phyloP scores from a whole-genome alignment of 2,797 vertebrate genomes.

The Urosaurus nigricauda region DNA sequence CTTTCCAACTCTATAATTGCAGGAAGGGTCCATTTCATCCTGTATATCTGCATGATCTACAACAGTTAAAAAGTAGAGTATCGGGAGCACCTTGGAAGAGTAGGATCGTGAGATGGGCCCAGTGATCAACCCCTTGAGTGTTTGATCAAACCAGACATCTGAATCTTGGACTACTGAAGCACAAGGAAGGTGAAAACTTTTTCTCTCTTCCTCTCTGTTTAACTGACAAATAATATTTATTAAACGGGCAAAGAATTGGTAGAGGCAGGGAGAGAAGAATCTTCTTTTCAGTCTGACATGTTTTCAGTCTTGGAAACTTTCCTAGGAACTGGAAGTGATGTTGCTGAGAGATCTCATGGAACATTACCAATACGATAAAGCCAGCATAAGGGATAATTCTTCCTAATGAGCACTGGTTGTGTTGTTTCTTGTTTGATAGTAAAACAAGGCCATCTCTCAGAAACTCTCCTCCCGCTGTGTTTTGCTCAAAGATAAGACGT shows the following conservation, averaged over 20 bases:
- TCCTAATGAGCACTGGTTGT: slow-evolving; percentile 38
- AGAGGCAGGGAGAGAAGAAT: neutral
- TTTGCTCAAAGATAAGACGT: no score
- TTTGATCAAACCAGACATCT: neutral
- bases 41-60: neutral
- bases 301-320: slow-evolving; percentile 6
- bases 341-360: neutral
- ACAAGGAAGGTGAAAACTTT: neutral
- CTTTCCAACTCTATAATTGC: neutral
- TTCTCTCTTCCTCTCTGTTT: neutral
- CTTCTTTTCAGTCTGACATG: slow-evolving; percentile 24
- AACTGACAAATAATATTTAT: slow-evolving; percentile 18
- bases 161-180: neutral
- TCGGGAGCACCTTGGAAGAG: neutral
- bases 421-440: slow-evolving; percentile 53
- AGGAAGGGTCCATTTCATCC: neutral
- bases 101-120: no score
- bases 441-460: slow-evolving; percentile 45
- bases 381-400: slow-evolving; percentile 37
- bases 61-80: neutral
- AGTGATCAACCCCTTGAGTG: neutral
- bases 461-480: no score
- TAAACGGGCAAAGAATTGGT: neutral
- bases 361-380: neutral
- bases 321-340: neutral